phyloP scores from a whole-genome alignment of 2,113 vertebrate species.

The Strix aluco region DNA sequence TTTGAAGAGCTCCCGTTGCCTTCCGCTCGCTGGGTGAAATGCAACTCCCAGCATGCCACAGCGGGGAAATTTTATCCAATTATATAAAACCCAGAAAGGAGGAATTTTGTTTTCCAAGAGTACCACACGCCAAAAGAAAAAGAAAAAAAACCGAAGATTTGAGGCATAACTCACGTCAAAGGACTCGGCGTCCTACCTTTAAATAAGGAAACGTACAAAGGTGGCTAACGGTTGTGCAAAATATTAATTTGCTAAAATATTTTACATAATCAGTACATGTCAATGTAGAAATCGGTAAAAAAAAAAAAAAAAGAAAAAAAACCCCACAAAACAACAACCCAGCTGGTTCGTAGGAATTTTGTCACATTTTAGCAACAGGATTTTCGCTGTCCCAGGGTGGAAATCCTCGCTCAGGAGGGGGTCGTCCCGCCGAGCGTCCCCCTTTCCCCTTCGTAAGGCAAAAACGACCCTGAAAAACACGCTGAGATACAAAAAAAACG shows the following conservation, averaged over 20 bases:
- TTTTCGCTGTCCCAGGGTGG: conserved; percentile 47
- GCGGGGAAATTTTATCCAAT: background rate
- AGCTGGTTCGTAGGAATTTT: conserved; percentile 31
- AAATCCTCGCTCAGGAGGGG: background rate
- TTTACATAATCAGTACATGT: conserved; percentile 70
- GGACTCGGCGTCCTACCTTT: conserved; percentile 43
- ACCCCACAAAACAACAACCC: background rate
- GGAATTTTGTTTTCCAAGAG: conserved; percentile 41
- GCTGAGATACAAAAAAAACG: conserved; percentile 64
- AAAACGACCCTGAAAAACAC: conserved; percentile 66
- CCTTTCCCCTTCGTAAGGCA: conserved; percentile 55
- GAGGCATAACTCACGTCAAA: conserved; percentile 10
- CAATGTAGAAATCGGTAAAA: conserved; percentile 62
- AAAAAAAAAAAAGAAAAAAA: background rate
- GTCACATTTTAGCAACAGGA: conserved; percentile 67
- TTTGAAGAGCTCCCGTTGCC: conserved; percentile 38
- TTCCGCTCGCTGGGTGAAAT: conserved; percentile 44
- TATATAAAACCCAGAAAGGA: conserved; percentile 40
- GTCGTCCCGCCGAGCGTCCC: background rate
- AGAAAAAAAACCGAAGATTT: background rate
- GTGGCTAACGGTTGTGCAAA: conserved; percentile 71
- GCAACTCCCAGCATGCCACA: no score
- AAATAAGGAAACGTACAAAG: conserved; percentile 72
- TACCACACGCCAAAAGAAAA: conserved; percentile 35
- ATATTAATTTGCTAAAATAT: conserved; percentile 69